Evolutionary conservation across 2,113 vertebrate genomes (phyloP).

Genomic region (Arenaria interpres): DNA sequence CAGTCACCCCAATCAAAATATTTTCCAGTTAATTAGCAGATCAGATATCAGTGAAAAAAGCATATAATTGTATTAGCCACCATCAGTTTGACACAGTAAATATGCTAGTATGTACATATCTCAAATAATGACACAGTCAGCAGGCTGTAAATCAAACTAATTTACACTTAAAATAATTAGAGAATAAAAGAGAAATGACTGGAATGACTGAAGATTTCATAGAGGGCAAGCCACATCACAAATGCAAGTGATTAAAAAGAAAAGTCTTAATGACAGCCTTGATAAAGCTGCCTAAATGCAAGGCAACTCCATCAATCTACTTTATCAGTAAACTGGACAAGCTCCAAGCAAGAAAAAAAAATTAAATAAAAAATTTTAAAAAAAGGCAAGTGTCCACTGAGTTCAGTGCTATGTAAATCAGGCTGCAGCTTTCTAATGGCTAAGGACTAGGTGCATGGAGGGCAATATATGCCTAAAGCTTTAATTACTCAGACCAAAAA

Average conservation of each 20-base stretch:
- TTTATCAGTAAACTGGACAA: not conserved
- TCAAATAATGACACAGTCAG: conserved; percentile 18
- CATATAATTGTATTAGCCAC: conserved; percentile 64
- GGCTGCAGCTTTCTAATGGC: not conserved
- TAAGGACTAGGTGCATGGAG: not conserved
- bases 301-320: not conserved
- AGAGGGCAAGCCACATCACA: not conserved
- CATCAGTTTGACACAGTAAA: conserved; percentile 61
- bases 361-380: not conserved
- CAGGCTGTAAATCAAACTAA: conserved; percentile 33
- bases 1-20: conserved; percentile 68
- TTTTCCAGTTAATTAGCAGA: conserved; percentile 71
- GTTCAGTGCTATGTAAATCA: not conserved
- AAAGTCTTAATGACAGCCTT: not conserved
- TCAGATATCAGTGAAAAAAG: conserved; percentile 59
- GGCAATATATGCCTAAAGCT: not conserved
- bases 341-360: not conserved
- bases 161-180: conserved; percentile 43
- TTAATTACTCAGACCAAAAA: not conserved
- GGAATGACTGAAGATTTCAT: not conserved
- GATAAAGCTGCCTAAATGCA: not conserved
- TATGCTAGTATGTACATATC: conserved; percentile 25
- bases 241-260: not conserved
- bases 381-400: not conserved
- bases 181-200: not conserved